These are phyloP conservation scores for Spinus pinus DNA, from an alignment of 2,797 vertebrate species.

Conservation along the genomic window DNA sequence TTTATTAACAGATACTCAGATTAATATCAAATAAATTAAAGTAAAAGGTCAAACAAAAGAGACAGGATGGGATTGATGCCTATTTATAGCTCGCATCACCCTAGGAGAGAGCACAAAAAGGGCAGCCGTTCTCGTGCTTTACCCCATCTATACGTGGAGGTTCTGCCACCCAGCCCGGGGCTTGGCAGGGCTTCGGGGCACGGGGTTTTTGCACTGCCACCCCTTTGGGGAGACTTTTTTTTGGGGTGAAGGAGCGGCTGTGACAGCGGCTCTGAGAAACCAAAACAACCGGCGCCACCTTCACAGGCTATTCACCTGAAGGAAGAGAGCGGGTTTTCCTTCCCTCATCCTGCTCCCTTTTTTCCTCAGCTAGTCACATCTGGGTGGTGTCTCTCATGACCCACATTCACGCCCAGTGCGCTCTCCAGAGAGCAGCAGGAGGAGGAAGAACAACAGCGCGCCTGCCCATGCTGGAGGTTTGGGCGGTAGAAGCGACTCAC, in stretches of 20 bases:
- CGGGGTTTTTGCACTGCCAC: not conserved
- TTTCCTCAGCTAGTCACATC: not conserved
- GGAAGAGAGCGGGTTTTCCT: not conserved
- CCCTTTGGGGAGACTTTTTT: not conserved
- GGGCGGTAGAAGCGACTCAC: not conserved
- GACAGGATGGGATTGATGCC: not conserved
- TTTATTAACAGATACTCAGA: not conserved
- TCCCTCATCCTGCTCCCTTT: not conserved
- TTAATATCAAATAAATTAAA: not conserved
- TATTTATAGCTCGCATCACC: not conserved
- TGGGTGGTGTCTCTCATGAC: not conserved
- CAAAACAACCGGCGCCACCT: not conserved
- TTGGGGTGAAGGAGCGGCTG: not conserved
- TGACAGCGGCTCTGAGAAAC: not conserved
- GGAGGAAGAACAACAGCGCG: not conserved
- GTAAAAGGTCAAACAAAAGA: not conserved
- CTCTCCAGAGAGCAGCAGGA: not conserved
- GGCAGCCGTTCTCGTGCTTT: not conserved
- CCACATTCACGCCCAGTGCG: not conserved
- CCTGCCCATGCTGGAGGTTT: not conserved
- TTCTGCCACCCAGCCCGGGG: not conserved
- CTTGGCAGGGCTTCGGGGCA: not conserved
- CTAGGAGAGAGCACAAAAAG: not conserved
- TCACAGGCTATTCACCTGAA: not conserved
- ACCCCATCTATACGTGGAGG: fast-evolving